Evolutionary conservation across 2,888 invertebrate genomes (phyloP).

Genomic region (Ferrisia virgata): DNA sequence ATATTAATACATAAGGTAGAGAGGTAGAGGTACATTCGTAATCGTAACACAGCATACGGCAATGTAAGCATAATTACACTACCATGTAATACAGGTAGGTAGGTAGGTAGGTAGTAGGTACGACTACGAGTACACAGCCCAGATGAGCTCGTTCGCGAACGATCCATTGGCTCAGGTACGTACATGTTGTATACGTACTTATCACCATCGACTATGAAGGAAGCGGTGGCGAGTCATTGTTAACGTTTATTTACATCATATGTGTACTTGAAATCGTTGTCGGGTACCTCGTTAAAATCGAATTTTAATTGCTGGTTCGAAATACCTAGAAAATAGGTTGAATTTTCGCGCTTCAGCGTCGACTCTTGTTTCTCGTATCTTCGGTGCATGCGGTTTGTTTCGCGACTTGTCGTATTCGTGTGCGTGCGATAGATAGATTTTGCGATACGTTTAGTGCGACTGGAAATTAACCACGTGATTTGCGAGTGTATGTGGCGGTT

Average conservation of each 20-base stretch:
- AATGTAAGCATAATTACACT: not conserved
- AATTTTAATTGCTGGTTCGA: constrained; percentile 12
- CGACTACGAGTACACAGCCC: too few relatives aligned
- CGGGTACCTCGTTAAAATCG: not conserved
- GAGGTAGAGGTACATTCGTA: too few relatives aligned
- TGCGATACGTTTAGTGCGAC: not conserved
- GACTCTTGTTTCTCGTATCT: not conserved
- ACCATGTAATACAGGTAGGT: not conserved
- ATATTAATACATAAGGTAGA: not conserved
- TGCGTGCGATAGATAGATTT: not conserved
- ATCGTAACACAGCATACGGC: too few relatives aligned
- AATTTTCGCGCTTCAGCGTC: not conserved
- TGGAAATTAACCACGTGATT: not conserved
- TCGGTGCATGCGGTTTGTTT: not conserved
- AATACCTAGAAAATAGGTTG: constrained; percentile 12
- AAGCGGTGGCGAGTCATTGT: constrained; percentile 22
- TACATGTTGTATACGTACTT: not conserved
- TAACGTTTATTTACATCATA: constrained; percentile 28
- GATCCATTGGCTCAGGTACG: not conserved
- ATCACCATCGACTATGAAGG: constrained; percentile 2
- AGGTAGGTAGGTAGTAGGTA: not conserved
- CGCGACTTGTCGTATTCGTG: not conserved
- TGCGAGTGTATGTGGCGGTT: too few relatives aligned
- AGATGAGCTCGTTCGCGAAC: constrained; percentile 32
- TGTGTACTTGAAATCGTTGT: not conserved